These are phyloP conservation scores for Cynopterus sphinx DNA, from an alignment of 2,797 vertebrate genomes.

Conservation along the genomic window DNA sequence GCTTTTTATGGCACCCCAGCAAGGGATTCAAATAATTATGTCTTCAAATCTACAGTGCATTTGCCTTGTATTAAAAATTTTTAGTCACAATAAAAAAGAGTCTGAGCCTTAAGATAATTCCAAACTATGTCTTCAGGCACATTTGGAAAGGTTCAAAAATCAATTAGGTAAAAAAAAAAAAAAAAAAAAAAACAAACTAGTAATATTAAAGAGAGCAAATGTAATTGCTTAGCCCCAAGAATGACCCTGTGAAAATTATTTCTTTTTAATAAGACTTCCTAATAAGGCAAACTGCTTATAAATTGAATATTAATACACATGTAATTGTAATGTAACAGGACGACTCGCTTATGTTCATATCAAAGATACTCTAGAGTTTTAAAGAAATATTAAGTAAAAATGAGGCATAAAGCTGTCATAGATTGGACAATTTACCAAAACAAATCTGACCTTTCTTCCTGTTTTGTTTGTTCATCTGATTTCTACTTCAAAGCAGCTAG, in stretches of 20 bases:
- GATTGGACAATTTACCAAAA: neutral
- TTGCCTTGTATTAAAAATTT: slow-evolving; percentile 36
- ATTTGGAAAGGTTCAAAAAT: slow-evolving; percentile 37
- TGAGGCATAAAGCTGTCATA: neutral
- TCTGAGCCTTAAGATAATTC: neutral
- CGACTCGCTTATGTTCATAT: neutral
- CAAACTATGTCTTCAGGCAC: slow-evolving; percentile 21
- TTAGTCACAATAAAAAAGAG: slow-evolving; percentile 28
- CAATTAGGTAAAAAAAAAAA: slow-evolving; percentile 40
- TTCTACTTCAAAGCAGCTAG: neutral
- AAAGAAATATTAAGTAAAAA: slow-evolving; percentile 36
- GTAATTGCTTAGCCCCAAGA: slow-evolving; percentile 21
- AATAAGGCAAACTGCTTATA: slow-evolving; percentile 19
- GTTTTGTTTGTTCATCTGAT: neutral
- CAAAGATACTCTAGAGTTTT: neutral
- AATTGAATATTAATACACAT: slow-evolving; percentile 6
- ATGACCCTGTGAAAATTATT: slow-evolving; percentile 18
- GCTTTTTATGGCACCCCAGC: neutral
- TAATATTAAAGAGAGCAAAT: slow-evolving; percentile 51
- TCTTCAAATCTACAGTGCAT: neutral
- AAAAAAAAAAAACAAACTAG: neutral
- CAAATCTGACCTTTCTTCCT: neutral
- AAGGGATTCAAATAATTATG: slow-evolving; percentile 26
- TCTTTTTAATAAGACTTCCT: slow-evolving; percentile 48
- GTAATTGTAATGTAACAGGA: neutral